Conservation (phyloP, 2,113 vertebrate genomes). For the Epinephelus cyanopodus region DNA sequence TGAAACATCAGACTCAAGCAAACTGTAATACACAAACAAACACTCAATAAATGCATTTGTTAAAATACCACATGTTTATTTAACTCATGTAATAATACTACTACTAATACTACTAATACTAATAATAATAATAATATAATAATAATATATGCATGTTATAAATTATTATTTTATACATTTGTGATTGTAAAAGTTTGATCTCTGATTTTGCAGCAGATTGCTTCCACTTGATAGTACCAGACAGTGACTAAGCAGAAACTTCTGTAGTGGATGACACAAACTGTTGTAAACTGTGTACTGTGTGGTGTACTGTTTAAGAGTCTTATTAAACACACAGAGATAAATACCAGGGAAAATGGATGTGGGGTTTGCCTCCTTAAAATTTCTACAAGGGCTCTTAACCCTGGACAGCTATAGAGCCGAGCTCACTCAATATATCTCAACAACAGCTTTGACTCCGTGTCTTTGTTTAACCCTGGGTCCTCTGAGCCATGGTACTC, state of each 20-base stretch:
- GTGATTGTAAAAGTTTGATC: no score
- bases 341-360: background rate
- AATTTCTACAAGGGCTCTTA: background rate
- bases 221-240: background rate
- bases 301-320: background rate
- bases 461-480: background rate
- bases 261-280: background rate
- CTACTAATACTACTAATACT: no score
- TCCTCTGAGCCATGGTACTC: background rate
- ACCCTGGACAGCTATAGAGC: slow-evolving; percentile 4
- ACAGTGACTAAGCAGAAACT: background rate
- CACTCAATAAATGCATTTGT: no score
- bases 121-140: no score
- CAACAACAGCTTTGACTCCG: background rate
- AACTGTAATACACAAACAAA: no score
- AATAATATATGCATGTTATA: no score
- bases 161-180: no score
- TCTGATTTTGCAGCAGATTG: no score
- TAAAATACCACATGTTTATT: no score
- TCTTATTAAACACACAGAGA: slow-evolving; percentile 13
- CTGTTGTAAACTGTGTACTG: background rate
- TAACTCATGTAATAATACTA: no score
- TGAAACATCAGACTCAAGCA: no score
- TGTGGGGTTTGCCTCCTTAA: background rate
- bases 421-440: background rate